Conservation (phyloP, 2,797 vertebrate species). For the Percopsis omiscomaycus region DNA sequence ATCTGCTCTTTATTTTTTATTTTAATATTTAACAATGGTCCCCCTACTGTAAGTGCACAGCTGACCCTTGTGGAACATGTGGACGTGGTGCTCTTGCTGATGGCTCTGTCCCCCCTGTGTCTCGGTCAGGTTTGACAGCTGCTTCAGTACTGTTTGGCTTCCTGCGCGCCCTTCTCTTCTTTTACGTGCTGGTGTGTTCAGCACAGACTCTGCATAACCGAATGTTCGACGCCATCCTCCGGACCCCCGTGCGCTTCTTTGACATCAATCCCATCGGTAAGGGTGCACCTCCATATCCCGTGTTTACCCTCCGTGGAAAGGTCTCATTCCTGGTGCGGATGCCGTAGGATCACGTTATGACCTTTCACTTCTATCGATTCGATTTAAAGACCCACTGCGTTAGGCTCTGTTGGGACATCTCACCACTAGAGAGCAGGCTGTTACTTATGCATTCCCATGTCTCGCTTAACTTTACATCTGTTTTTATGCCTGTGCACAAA, state of each 20-base stretch:
- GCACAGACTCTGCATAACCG: slow-evolving; percentile 82
- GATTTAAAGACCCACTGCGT: slow-evolving; percentile 2
- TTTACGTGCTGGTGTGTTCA: slow-evolving; percentile 85
- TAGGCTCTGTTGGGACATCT: slow-evolving; percentile 27
- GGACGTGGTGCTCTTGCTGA: slow-evolving; percentile 10
- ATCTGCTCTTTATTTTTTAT: slow-evolving; percentile 3
- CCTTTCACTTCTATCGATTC: background rate
- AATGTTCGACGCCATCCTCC: slow-evolving; percentile 73
- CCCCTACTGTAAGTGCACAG: slow-evolving; percentile 20
- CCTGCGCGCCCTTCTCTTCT: slow-evolving; percentile 81
- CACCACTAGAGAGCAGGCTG: slow-evolving; percentile 77
- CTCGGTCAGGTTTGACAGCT: slow-evolving; percentile 83
- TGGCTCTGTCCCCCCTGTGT: slow-evolving; percentile 22
- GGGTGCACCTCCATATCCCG: slow-evolving; percentile 14
- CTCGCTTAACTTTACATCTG: slow-evolving; percentile 14
- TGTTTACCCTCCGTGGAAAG: background rate
- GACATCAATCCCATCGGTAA: slow-evolving; percentile 72
- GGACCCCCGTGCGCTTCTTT: slow-evolving; percentile 65
- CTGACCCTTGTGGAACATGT: slow-evolving; percentile 30
- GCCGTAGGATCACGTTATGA: slow-evolving; percentile 5
- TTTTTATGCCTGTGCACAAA: slow-evolving; percentile 14
- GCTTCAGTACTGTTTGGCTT: slow-evolving; percentile 84
- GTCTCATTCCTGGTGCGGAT: too few species aligned
- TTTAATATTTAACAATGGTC: slow-evolving; percentile 24
- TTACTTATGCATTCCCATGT: slow-evolving; percentile 60